These are phyloP conservation scores for Anthopleura sola DNA, from an alignment of 64 coral and sea anemone genomes.

Conservation along the genomic window DNA sequence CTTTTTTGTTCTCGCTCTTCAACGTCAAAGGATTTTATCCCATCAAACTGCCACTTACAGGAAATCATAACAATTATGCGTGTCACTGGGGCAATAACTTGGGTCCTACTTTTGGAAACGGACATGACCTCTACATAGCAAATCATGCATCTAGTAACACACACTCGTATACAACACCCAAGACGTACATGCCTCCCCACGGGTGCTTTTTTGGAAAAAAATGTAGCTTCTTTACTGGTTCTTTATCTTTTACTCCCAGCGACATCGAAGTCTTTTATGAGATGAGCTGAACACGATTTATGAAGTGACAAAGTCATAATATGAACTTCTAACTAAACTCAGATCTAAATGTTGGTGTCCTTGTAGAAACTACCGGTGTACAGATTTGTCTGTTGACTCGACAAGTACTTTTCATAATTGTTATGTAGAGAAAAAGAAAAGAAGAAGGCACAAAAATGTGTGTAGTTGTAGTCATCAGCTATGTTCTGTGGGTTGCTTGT, in stretches of 20 bases:
- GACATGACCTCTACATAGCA: neutral
- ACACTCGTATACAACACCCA: neutral
- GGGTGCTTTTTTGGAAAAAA: neutral
- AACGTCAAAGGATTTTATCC: slow-evolving; percentile 13
- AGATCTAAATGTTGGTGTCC: no score
- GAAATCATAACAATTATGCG: neutral
- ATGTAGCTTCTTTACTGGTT: neutral
- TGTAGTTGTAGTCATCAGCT: no score
- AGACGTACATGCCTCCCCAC: neutral
- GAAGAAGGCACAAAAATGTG: no score
- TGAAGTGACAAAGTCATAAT: neutral
- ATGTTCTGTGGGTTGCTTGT: no score
- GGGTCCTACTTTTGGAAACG: slow-evolving; percentile 18
- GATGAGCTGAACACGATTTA: neutral
- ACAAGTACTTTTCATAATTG: no score
- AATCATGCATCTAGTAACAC: neutral
- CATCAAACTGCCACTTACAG: neutral
- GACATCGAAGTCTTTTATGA: slow-evolving; percentile 24
- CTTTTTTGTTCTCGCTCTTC: slow-evolving; percentile 16
- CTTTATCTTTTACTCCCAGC: neutral
- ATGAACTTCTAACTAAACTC: no score
- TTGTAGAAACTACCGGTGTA: no score
- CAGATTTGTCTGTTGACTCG: no score
- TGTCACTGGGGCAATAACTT: no score
- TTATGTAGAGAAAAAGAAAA: no score